Evolutionary conservation across 2,113 vertebrate genomes (phyloP).

Genomic region (Centrocercus urophasianus): DNA sequence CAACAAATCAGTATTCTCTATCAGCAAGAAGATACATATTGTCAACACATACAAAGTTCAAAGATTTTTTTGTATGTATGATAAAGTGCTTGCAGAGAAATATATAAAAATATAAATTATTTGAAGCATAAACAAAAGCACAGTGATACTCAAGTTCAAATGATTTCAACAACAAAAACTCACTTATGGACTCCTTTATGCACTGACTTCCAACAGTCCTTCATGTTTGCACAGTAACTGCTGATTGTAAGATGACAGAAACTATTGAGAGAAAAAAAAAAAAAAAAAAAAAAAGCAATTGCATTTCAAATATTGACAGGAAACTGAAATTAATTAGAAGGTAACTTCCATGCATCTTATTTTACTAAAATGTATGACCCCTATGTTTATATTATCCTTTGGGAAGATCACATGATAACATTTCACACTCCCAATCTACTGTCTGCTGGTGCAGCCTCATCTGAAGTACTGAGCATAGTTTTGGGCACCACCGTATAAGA

Average conservation of each 20-base stretch:
- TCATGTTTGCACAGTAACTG: background rate
- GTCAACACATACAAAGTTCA: background rate
- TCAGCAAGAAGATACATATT: background rate
- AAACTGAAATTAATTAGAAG: background rate
- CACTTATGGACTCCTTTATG: background rate
- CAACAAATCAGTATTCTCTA: background rate
- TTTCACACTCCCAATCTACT: background rate
- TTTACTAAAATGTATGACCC: background rate
- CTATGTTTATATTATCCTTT: background rate
- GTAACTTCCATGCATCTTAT: background rate
- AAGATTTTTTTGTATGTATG: background rate
- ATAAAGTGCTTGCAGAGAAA: background rate
- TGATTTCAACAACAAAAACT: background rate
- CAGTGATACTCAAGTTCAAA: background rate
- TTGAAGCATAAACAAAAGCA: background rate
- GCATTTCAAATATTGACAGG: background rate
- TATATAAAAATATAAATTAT: background rate
- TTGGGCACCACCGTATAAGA: background rate
- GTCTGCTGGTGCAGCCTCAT: background rate
- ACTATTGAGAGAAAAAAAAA: background rate
- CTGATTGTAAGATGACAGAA: background rate
- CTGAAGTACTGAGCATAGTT: background rate
- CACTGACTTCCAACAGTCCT: background rate
- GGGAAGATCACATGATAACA: background rate
- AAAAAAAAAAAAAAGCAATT: accelerated